A percentile compares a stretch with the other conserved stretches of the same genome.
These are phyloP conservation scores for Glossophaga mutica DNA, from an alignment of 2,797 vertebrate species.

Conservation along the genomic window DNA sequence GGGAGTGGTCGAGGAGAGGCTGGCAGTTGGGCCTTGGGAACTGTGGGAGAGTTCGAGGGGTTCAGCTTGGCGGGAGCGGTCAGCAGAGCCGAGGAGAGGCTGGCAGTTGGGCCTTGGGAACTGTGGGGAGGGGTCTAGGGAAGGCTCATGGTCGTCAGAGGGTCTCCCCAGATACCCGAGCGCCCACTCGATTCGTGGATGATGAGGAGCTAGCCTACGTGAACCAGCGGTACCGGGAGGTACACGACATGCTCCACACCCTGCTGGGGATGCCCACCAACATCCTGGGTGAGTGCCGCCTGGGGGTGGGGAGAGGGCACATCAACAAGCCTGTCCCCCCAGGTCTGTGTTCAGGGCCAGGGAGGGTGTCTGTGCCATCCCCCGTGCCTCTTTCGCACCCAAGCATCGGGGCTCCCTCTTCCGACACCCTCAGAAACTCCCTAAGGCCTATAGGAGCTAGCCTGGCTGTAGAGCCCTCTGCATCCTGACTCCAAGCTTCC, in stretches of 20 bases:
- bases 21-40: neutral
- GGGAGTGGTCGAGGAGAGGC: neutral
- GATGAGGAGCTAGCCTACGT: conserved; percentile 94
- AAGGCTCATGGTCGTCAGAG: conserved; percentile 79
- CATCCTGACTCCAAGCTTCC: neutral
- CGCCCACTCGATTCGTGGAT: conserved; percentile 93
- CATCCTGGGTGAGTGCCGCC: conserved; percentile 90
- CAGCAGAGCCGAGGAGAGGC: neutral
- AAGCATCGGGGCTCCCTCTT: neutral
- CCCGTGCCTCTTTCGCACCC: neutral
- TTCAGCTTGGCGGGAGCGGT: neutral
- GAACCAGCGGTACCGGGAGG: conserved; percentile 95
- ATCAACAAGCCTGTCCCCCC: neutral
- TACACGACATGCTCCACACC: conserved; percentile 95
- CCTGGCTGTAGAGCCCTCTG: neutral
- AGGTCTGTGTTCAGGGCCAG: neutral
- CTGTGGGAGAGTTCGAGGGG: neutral
- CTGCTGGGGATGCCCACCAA: conserved; percentile 96
- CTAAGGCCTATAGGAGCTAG: neutral
- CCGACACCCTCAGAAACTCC: neutral
- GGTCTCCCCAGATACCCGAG: conserved; percentile 94
- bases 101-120: neutral
- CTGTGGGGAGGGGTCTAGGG: neutral
- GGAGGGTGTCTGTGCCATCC: neutral
- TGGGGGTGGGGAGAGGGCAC: accelerated